Base-by-base conservation (phyloP, 2,888 invertebrate species). In the Spodoptera littoralis region DNA sequence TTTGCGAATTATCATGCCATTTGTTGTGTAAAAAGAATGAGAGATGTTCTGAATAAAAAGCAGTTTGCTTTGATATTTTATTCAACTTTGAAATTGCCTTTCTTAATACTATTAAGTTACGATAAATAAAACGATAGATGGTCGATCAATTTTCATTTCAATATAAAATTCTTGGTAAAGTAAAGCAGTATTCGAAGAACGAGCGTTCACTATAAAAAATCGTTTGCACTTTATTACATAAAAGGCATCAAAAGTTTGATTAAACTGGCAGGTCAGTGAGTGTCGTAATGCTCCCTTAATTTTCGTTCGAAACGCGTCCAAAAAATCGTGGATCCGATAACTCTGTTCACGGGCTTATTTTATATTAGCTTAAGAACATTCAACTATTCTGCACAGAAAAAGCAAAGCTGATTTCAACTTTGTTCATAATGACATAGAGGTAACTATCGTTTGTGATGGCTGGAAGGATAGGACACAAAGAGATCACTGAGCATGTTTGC, bases 271-370 rank as follows among this genome's bases (percentile, higher is more conserved):
- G 86, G 85, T 86, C 86, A 87, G 79, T 84, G 77, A 83, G 83
- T 84, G 85, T 85, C 82, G 82, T 83, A 88, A 88, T 84, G 76
- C 82, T 81, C 82, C 84, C 84, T 87, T 87, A 88, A 88, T 88
- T 88, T 87, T 85, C 81, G 78, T 83, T 81, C 75, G 73, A 81
- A 85, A 85, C 81, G 80, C 85, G 86, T 84, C 85, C 81, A 84
- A 89, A 88, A 79, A 89, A 87, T 89, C 90, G 88, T 90, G 90
- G 80, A 90, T 90, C 90, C 81, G 90, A 90, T 91, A 90, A 86
- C 83, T 87, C 80, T 84, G 82, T 86, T 86, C 82, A 78, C 84
- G 71, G 66, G 77, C 76, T 81, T 82, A 80, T 82, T 81, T 80
- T 82, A 81, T 85, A 86, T 89, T 85, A 84, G 84, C 88, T 86